These are phyloP conservation scores for Heliangelus exortis DNA, from an alignment of 2,797 vertebrate species.

Conservation along the genomic window DNA sequence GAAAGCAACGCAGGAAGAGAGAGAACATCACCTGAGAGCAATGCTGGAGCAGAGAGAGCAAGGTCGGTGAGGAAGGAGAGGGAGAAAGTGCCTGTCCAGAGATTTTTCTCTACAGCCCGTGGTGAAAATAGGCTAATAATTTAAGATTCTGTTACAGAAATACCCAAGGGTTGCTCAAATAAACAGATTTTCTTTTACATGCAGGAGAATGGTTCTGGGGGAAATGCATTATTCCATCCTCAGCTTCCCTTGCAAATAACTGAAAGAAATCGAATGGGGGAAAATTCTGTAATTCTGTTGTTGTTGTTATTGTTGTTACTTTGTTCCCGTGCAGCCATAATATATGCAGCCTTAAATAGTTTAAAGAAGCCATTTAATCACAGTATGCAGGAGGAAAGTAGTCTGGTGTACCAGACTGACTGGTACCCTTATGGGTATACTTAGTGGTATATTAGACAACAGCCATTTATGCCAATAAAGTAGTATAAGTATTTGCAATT, in stretches of 20 bases:
- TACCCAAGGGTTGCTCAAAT: background rate
- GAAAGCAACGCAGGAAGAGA: no score
- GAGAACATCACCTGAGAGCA: no score
- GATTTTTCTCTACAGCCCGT: no score
- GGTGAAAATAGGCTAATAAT: background rate
- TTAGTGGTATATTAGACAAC: background rate
- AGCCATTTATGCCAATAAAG: slow-evolving; percentile 9
- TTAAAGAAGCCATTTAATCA: slow-evolving; percentile 1
- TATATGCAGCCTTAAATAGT: background rate
- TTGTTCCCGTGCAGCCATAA: background rate
- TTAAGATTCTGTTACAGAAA: background rate
- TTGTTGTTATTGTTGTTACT: background rate
- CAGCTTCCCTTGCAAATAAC: background rate
- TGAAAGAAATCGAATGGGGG: background rate
- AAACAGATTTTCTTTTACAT: background rate
- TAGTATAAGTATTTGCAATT: background rate
- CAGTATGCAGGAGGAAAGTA: background rate
- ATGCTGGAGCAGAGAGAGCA: background rate
- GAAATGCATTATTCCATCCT: background rate
- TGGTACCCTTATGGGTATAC: background rate
- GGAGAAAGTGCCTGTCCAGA: no score
- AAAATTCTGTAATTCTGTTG: background rate
- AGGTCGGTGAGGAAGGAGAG: no score
- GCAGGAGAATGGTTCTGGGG: background rate
- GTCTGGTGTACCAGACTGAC: background rate